Percentiles rank a stretch among this genome's conserved stretches.
These are phyloP conservation scores for Rhincodon typus DNA, from an alignment of 2,797 vertebrate species.

Conservation along the genomic window DNA sequence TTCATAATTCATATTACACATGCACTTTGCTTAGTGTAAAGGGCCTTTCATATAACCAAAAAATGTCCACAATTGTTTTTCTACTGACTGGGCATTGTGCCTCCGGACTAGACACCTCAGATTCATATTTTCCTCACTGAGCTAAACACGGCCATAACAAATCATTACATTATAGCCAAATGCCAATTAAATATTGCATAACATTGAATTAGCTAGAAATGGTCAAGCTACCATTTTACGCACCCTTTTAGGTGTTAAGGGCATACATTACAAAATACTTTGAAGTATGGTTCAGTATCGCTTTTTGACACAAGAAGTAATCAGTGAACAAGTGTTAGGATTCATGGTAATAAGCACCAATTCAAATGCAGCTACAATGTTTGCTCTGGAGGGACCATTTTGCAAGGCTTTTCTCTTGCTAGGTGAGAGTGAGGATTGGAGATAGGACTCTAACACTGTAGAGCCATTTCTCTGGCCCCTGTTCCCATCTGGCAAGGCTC, in stretches of 20 bases:
- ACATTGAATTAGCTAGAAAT: background rate
- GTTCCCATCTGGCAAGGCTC: slow-evolving; percentile 14
- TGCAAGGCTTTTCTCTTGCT: slow-evolving; percentile 1
- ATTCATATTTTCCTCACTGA: background rate
- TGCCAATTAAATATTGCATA: background rate
- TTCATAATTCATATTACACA: background rate
- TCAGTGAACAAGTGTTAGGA: background rate
- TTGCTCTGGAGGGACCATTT: background rate
- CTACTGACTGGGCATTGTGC: background rate
- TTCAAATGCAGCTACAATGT: background rate
- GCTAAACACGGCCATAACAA: background rate
- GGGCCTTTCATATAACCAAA: background rate
- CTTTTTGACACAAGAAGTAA: background rate
- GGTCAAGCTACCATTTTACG: background rate
- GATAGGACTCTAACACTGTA: background rate
- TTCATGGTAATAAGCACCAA: background rate
- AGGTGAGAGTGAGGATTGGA: background rate
- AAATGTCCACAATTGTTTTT: background rate
- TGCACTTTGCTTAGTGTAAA: background rate
- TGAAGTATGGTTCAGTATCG: no score
- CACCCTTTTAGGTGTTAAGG: background rate
- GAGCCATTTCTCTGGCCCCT: background rate
- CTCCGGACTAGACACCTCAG: no score
- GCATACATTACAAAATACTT: background rate
- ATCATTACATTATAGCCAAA: background rate